Base-by-base conservation (phyloP, 1,140 invertebrate species). In the Caerostris extrusa region DNA sequence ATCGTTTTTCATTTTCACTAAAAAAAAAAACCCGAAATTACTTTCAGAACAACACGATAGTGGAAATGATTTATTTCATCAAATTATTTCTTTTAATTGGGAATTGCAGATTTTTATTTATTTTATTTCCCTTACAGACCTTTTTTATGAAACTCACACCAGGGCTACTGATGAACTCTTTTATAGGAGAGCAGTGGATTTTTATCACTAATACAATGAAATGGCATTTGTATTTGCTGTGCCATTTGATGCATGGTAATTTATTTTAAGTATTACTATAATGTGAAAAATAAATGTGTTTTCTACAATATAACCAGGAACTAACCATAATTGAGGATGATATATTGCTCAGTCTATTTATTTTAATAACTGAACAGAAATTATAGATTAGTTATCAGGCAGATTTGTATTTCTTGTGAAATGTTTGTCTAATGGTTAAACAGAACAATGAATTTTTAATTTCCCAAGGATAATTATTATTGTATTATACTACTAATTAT, bases 111-210 rank as follows among this genome's bases (percentile, higher is more conserved):
- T 12, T 58, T 17, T 81, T 81, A 5, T 64, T 5, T 91, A 12
- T 91, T 58, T 64, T 56, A 14, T 93, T n/a, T 34, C 34, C 34
- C 34, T 34, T 81, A 77, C 58, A 98, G 98, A 12, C 97, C 98
- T 95, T 99, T n/a, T 99, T 95, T 97, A 98, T 95, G 97, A 98
- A 95, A 97, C 96, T 55, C 97, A 99, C 95, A 97, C 97, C 3
- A 97, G 97, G 94, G 98, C 98, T 0, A 98, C 98, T 95, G 98
- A 99, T 95, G 98, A 98, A 69, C 97, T 98, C 4, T 99, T 98
- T 98, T 99, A 99, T 95, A 97, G 98, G 95, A 97, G 98, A 93
- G 98, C 99, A 2, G 98, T 99, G 0, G 98, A 99, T 96, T 98
- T 98, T 95, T 97, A 98, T 85, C 98, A 98, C 95, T 97, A n/a